phyloP scores from a whole-genome alignment of 2,888 invertebrate genomes.

The Melikaiella ostensackeni region DNA sequence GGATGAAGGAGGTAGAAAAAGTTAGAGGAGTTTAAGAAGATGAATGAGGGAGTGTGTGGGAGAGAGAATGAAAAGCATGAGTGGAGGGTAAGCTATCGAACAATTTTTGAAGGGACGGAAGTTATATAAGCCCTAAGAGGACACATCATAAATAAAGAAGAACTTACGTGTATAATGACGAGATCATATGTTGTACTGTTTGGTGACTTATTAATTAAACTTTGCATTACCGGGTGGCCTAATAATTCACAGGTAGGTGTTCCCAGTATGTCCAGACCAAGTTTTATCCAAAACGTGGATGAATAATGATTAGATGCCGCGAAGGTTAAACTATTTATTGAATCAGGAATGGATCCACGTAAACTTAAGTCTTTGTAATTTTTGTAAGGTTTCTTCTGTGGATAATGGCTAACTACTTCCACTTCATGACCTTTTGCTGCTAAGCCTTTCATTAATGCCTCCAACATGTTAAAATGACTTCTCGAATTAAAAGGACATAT shows the following conservation, averaged over 20 bases:
- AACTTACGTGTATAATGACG: conserved; percentile 50
- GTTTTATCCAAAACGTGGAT: not conserved
- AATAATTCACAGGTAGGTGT: conserved; percentile 34
- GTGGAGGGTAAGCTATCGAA: too few species aligned
- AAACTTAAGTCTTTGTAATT: conserved; percentile 44
- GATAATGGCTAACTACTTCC: conserved; percentile 30
- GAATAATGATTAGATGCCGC: not conserved
- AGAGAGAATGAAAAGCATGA: too few species aligned
- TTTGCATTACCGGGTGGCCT: conserved; percentile 41
- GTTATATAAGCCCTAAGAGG: too few species aligned
- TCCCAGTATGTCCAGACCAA: not conserved
- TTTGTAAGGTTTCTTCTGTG: not conserved
- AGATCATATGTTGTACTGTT: conserved; percentile 50
- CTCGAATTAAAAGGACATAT: not conserved
- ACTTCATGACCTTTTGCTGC: conserved; percentile 13
- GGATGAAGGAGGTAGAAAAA: too few species aligned
- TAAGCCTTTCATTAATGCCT: conserved; percentile 24
- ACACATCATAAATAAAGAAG: too few species aligned
- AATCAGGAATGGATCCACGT: not conserved
- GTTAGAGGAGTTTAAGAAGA: too few species aligned
- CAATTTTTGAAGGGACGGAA: too few species aligned
- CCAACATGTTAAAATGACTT: conserved; percentile 34
- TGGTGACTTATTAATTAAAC: conserved; percentile 47
- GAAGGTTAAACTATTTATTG: not conserved
- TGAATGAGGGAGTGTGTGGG: too few species aligned